Percentiles rank a stretch among this genome's conserved stretches.
phyloP scores from a whole-genome alignment of 2,797 vertebrate genomes.

The Hippopotamyrus pictus region DNA sequence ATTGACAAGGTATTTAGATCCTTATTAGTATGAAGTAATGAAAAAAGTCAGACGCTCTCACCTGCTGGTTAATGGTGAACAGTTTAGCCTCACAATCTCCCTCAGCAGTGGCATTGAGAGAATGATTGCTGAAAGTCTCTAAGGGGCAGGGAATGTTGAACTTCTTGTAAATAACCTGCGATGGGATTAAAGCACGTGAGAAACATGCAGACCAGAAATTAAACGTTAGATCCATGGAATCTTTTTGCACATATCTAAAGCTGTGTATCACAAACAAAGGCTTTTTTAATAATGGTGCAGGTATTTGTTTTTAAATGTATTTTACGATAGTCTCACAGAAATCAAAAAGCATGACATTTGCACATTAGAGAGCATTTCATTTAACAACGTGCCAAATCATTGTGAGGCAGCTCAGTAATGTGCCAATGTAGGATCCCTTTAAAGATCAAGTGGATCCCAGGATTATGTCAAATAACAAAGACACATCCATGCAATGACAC shows the following conservation, averaged over 20 bases:
- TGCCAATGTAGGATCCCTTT: not conserved
- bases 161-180: constrained; percentile 88
- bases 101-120: constrained; percentile 26
- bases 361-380: not conserved
- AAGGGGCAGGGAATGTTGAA: constrained; percentile 73
- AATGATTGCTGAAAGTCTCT: constrained; percentile 49
- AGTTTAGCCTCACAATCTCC: constrained; percentile 52
- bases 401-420: not conserved
- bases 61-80: constrained; percentile 67
- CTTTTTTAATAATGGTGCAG: not conserved
- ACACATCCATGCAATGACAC: not conserved
- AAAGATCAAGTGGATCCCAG: not conserved
- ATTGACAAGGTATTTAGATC: not conserved
- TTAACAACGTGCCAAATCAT: not conserved
- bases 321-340: not conserved
- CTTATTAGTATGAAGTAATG: not conserved
- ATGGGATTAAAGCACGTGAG: not conserved
- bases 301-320: not conserved
- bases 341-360: not conserved
- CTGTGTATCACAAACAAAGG: not conserved
- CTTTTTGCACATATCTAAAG: not conserved
- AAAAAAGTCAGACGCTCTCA: constrained; percentile 29
- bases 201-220: not conserved
- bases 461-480: not conserved
- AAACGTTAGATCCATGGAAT: not conserved